Percentiles rank a stretch among this genome's conserved stretches.
phyloP scores from a whole-genome alignment of 2,888 invertebrate species.

The Plebejus argus region DNA sequence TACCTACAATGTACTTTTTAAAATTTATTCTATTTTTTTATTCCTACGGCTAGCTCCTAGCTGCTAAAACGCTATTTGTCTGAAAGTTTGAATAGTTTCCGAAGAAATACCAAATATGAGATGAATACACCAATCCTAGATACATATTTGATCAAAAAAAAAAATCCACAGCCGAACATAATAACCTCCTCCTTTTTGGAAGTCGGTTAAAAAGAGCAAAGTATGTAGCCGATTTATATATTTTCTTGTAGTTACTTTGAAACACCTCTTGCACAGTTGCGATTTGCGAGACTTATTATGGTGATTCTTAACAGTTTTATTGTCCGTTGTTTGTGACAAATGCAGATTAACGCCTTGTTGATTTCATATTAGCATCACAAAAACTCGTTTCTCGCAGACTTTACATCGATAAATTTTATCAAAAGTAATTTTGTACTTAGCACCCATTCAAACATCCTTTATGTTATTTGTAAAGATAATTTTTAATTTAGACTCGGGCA shows the following conservation, averaged over 20 bases:
- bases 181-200: too few relatives aligned
- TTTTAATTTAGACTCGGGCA: slow-evolving; percentile 23
- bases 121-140: neutral
- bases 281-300: neutral
- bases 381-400: neutral
- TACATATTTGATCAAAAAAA: too few relatives aligned
- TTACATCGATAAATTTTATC: slow-evolving; percentile 29
- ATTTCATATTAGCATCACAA: slow-evolving; percentile 14
- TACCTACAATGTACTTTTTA: too few relatives aligned
- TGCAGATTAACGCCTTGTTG: slow-evolving; percentile 24
- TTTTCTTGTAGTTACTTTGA: neutral
- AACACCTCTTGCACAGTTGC: neutral
- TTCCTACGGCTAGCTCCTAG: too few relatives aligned
- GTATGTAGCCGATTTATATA: neutral
- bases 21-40: too few relatives aligned
- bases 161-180: too few relatives aligned
- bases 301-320: slow-evolving; percentile 15
- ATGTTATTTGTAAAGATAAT: slow-evolving; percentile 30
- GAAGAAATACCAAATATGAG: too few relatives aligned
- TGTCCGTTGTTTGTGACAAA: slow-evolving; percentile 13
- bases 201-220: neutral
- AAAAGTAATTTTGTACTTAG: slow-evolving; percentile 28
- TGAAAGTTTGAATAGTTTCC: too few relatives aligned
- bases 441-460: slow-evolving; percentile 22
- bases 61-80: too few relatives aligned